Evolutionary conservation across 2,113 vertebrate species (phyloP), one percentile per base, ranked within the genome.

Genomic region (Pteruthius melanotis): DNA sequence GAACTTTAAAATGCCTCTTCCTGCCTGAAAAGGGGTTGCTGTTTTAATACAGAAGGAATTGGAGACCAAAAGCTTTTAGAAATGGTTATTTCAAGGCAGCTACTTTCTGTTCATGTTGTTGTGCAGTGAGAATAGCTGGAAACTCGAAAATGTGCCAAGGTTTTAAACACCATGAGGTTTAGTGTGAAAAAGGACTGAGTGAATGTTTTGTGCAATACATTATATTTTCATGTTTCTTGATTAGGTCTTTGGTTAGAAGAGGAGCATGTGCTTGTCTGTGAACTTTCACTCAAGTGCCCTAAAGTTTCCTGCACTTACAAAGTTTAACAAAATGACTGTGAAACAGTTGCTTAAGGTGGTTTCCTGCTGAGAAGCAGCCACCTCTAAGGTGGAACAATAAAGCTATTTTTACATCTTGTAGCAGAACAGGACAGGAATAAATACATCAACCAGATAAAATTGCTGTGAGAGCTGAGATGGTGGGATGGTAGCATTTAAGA

Each of bases 61-160:
- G 1, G 68, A 77, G 59, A 76, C 80, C 54, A 49, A 50, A 74
- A 26, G 76, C 76, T 94, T 94, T 92, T 33, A 65, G 59, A 65
- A 83, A 90, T 42, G 56, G 42, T 86, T 92, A 89, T 92, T 96
- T 94, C 64, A 42, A 87, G 76, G 86, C 92, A 94, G 92, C 88
- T 79, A 71, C 90, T 92, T 93, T 96, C 60, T 87, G 76, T 82
- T 89, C 85, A 5, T 78, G 79, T 88, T 82, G 83, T 30, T 95
- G 93, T 91, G 85, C 86, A 80, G 86, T 10, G 78, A 88, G 88
- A 95, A 87, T 94, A 94, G 94, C 91, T 95, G 95, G 94, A 96
- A 95, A 95, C 82, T 74, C 75, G 13, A 95, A 90, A 93, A 81
- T 87, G 83, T 97, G 95, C 93, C 96, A 97, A 96, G 95, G 92